Conservation (phyloP, 1,140 invertebrate species). For the Caerostris extrusa region DNA sequence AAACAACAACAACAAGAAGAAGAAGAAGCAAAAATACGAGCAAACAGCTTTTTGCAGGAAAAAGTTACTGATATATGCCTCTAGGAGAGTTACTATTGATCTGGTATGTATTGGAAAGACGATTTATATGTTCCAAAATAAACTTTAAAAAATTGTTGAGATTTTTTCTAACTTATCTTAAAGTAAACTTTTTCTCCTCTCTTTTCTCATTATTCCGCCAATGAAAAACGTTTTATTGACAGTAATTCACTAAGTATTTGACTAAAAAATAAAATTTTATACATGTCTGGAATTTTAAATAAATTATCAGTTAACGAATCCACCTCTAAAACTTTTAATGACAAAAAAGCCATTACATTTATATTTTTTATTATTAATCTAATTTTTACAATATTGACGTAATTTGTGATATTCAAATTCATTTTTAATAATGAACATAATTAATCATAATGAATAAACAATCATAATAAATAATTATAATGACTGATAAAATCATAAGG, state of each 20-base stretch:
- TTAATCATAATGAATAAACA: too few species aligned
- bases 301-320: too few species aligned
- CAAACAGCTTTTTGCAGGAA: conserved; percentile 56
- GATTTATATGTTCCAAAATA: conserved; percentile 50
- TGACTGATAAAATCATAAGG: too few species aligned
- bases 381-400: too few species aligned
- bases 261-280: neutral
- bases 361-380: too few species aligned
- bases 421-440: too few species aligned
- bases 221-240: conserved; percentile 5
- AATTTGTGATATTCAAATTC: too few species aligned
- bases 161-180: conserved; percentile 5
- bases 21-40: conserved; percentile 13
- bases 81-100: conserved; percentile 39
- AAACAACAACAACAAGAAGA: too few species aligned
- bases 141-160: conserved; percentile 12
- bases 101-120: conserved; percentile 49
- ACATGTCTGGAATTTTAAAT: neutral
- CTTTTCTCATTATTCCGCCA: neutral
- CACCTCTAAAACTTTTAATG: too few species aligned
- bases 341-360: too few species aligned
- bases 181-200: neutral
- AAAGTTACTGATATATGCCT: conserved; percentile 36
- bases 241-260: neutral
- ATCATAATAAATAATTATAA: too few species aligned